These are phyloP conservation scores for Panopea generosa DNA, from an alignment of 2,888 invertebrate species.

Conservation along the genomic window DNA sequence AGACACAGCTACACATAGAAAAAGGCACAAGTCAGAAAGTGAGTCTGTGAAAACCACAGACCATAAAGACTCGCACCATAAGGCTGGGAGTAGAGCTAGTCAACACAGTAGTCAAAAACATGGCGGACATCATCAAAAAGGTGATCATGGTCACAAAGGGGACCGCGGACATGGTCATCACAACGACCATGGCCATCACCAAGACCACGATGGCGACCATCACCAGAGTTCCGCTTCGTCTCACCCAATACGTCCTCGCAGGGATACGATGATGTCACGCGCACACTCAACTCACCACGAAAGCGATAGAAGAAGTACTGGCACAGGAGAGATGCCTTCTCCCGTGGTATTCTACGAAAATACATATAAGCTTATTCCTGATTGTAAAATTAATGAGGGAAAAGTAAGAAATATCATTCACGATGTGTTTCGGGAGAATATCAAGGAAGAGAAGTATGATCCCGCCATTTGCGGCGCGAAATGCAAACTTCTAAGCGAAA, in stretches of 20 bases:
- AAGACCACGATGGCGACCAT: constrained; percentile 26
- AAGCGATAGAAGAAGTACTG: constrained; percentile 69
- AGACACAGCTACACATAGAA: constrained; percentile 33
- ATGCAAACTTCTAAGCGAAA: constrained; percentile 74
- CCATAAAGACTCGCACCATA: constrained; percentile 17
- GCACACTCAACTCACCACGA: constrained; percentile 62
- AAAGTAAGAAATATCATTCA: constrained; percentile 65
- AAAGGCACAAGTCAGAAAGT: constrained; percentile 42
- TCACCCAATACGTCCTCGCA: constrained; percentile 64
- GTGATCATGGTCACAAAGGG: constrained; percentile 8
- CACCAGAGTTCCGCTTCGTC: constrained; percentile 52
- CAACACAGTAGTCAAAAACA: not conserved
- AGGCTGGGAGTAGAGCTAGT: constrained; percentile 1
- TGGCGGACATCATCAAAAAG: constrained; percentile 10
- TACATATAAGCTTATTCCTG: constrained; percentile 78
- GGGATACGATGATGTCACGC: constrained; percentile 66
- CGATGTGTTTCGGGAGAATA: constrained; percentile 72
- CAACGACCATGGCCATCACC: constrained; percentile 9
- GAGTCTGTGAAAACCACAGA: constrained; percentile 17
- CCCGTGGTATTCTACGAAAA: constrained; percentile 73
- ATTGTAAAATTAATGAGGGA: constrained; percentile 64
- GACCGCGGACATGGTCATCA: constrained; percentile 6
- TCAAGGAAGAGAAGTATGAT: constrained; percentile 71
- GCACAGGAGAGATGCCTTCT: constrained; percentile 57
- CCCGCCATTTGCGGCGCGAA: constrained; percentile 65